Percentiles rank a stretch among this genome's conserved stretches.
Conservation (phyloP, 2,113 vertebrate species). For the Melanerpes aurifrons region DNA sequence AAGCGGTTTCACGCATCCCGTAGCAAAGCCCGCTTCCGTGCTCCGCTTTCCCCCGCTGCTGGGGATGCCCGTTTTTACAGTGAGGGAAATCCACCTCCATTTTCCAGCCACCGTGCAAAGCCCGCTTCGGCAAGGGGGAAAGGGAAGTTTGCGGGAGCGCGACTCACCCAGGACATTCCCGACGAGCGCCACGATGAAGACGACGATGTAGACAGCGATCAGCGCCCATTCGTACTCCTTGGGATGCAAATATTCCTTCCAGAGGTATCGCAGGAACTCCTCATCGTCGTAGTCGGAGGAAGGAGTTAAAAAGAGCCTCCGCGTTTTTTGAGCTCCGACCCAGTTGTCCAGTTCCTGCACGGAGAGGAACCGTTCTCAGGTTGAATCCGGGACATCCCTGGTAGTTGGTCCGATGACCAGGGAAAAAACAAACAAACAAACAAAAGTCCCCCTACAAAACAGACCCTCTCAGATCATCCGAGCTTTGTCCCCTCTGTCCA, state of each 20-base stretch:
- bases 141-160: background rate
- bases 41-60: background rate
- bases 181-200: conserved; percentile 92
- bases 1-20: background rate
- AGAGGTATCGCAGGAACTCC: conserved; percentile 92
- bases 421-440: background rate
- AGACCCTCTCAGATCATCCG: conserved; percentile 44
- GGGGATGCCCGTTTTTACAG: background rate
- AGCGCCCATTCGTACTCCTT: conserved; percentile 97
- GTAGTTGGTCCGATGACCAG: background rate
- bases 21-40: background rate
- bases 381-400: conserved; percentile 84
- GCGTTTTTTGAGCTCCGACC: conserved; percentile 78
- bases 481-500: conserved; percentile 65
- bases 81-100: background rate
- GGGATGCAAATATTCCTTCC: conserved; percentile 93
- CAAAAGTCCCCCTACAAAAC: background rate
- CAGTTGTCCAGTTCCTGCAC: conserved; percentile 81
- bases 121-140: background rate
- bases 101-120: background rate
- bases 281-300: conserved; percentile 89
- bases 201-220: conserved; percentile 92
- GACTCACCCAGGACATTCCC: conserved; percentile 95
- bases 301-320: conserved; percentile 69
- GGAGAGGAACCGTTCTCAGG: conserved; percentile 65